Conservation (phyloP, 2,888 invertebrate genomes). For the Aporophyla nigra region DNA sequence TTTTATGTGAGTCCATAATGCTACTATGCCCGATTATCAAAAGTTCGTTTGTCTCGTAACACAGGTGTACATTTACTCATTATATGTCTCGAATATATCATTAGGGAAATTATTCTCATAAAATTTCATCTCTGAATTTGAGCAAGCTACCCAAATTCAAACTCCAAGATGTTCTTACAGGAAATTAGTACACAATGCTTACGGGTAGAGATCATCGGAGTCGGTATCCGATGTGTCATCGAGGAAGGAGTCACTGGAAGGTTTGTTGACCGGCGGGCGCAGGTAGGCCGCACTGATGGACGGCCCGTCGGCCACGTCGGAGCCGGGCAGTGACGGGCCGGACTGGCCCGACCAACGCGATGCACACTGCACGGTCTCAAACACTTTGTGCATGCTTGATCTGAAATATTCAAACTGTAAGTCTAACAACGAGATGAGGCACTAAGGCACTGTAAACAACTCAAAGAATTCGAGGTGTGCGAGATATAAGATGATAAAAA, state of each 20-base stretch:
- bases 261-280: conserved; percentile 92
- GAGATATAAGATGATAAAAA: conserved; percentile 17
- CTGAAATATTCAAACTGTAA: conserved; percentile 83
- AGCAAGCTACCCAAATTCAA: not conserved
- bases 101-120: not conserved
- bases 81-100: not conserved
- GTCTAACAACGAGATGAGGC: not conserved
- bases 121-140: not conserved
- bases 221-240: conserved; percentile 92
- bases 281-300: conserved; percentile 80
- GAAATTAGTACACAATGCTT: conserved; percentile 77
- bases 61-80: not conserved
- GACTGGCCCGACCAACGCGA: conserved; percentile 91
- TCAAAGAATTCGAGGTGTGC: not conserved
- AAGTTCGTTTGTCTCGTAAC: not conserved
- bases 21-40: not conserved
- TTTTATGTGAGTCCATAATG: not conserved
- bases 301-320: conserved; percentile 85
- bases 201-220: conserved; percentile 94
- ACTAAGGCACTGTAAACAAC: not conserved
- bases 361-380: conserved; percentile 97
- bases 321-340: conserved; percentile 83
- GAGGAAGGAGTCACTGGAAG: conserved; percentile 89
- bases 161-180: not conserved
- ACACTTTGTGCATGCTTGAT: conserved; percentile 96